Conservation (phyloP, 2,113 vertebrate genomes). For the Anser cygnoides region DNA sequence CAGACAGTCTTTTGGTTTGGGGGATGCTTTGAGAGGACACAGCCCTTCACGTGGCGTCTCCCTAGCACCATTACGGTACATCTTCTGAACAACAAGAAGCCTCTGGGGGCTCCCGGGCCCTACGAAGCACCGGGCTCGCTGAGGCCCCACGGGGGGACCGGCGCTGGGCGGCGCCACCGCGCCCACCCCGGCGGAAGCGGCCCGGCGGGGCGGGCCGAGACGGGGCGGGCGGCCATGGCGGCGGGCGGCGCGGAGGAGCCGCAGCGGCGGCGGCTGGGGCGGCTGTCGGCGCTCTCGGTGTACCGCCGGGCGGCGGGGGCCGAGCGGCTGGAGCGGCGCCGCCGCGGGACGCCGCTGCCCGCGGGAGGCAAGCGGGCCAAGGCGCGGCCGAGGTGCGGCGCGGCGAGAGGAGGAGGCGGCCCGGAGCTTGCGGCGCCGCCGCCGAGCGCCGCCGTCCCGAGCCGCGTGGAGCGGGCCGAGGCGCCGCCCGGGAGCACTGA, state of each 20-base stretch:
- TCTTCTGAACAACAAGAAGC: too few relatives aligned
- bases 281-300: constrained; percentile 45
- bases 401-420: not conserved
- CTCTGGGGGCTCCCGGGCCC: too few relatives aligned
- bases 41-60: not conserved
- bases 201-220: not conserved
- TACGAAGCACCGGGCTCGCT: too few relatives aligned
- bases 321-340: not conserved
- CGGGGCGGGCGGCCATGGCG: not conserved
- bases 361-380: not conserved
- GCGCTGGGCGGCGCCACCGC: too few relatives aligned
- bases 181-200: not conserved
- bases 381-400: not conserved
- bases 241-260: not conserved
- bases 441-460: too few relatives aligned
- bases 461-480: not conserved
- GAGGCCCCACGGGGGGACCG: too few relatives aligned
- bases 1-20: fast-evolving
- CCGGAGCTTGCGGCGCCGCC: not conserved
- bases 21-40: not conserved
- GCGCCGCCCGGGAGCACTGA: not conserved
- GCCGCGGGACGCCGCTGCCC: not conserved
- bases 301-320: not conserved
- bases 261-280: not conserved
- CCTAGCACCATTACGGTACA: fast-evolving